phyloP scores from a whole-genome alignment of 1,140 invertebrate species.

The Aporrectodea caliginosa region DNA sequence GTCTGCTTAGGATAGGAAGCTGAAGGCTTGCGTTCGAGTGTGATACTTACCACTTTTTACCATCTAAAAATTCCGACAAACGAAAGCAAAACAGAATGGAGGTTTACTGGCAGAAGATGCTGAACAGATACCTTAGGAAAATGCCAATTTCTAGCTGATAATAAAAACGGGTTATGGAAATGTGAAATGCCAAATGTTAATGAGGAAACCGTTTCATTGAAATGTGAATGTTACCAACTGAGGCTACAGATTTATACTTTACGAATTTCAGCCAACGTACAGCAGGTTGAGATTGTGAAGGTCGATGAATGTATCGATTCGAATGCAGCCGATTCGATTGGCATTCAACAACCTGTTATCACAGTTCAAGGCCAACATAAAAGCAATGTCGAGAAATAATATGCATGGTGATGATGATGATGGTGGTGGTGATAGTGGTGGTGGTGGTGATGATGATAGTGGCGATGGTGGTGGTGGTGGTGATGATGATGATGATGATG shows the following conservation, averaged over 20 bases:
- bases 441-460: neutral
- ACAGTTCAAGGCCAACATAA: too few relatives aligned
- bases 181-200: neutral
- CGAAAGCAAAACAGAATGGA: too few relatives aligned
- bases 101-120: too few relatives aligned
- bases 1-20: too few relatives aligned
- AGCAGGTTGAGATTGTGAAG: conserved; percentile 85
- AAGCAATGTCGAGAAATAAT: neutral
- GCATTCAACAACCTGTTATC: conserved; percentile 93
- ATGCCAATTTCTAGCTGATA: neutral
- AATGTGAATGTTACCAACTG: neutral
- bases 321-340: conserved; percentile 93
- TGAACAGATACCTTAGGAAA: neutral
- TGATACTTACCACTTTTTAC: too few relatives aligned
- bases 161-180: neutral
- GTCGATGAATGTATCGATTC: conserved; percentile 88
- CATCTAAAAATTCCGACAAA: too few relatives aligned
- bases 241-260: neutral
- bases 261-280: conserved; percentile 61
- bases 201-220: neutral
- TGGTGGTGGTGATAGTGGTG: neutral
- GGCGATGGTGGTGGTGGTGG: neutral
- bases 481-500: neutral
- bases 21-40: too few relatives aligned
- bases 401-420: neutral